Base-by-base conservation (phyloP, 2,797 vertebrate species). In the Falco biarmicus region DNA sequence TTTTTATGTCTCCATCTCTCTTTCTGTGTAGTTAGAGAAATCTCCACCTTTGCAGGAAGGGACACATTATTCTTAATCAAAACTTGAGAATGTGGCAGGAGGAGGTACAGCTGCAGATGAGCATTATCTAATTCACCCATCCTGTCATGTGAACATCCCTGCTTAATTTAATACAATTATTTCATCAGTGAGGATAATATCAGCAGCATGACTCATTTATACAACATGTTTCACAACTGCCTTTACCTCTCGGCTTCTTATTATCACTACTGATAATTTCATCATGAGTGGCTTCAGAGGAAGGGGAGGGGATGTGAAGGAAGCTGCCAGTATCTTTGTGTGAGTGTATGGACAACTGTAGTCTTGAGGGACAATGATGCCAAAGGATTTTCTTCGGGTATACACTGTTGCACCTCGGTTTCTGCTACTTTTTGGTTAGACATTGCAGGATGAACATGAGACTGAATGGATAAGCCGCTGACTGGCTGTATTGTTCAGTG, bases 161-260 rank as follows among this genome's bases (percentile, higher is more conserved):
- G 95, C 95, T 97, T 97, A 94, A 96, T 96, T 97, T 98, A 98
- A 99, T 98, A 98, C 84, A 98, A 98, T 99, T 98, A 98, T 98
- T 98, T 98, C 97, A 98, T 98, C 98, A 96, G 98, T 93, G 96
- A 98, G 98, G 98, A 97, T 97, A 97, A 98, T 96, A 98, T 98
- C 98, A 97, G 97, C 97, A 97, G 98, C 96, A 53, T 98, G 96
- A 98, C 98, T 98, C 98, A 98, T 97, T 97, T 97, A 93, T 97
- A 91, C 90, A 84, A 47, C 91, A 68, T 96, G 95, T 97, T 98
- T 97, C 84, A 94, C 90, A 87, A 97, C 89, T 96, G 89, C 84
- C 73, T 96, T 93, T 95, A 93, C 93, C 93, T 96, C 90, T 92
- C 81, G 15, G 47, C 90, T 95, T 76, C 96, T 90, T 97, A 87